A percentile compares a stretch with the other conserved stretches of the same genome.
Conservation (phyloP, 1,140 invertebrate genomes). For the Cherax destructor region DNA sequence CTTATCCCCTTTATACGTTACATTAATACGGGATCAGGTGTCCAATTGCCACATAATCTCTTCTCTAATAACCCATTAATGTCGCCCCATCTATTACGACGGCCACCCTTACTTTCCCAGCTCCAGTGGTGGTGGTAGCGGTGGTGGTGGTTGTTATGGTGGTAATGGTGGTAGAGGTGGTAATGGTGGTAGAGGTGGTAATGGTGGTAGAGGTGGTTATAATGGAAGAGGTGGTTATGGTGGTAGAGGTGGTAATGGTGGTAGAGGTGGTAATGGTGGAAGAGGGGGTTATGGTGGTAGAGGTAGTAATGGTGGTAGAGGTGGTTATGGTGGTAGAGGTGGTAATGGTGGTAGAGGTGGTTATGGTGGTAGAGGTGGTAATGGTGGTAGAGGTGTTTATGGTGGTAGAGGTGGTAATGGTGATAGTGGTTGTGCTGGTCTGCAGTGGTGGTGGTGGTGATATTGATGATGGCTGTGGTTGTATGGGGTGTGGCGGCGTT, state of each 20-base stretch:
- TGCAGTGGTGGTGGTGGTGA: too few relatives aligned
- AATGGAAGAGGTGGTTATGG: background rate
- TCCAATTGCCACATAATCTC: conserved; percentile 47
- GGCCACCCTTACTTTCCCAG: background rate
- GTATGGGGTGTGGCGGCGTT: background rate
- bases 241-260: background rate
- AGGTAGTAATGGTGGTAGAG: background rate
- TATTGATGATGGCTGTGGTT: background rate
- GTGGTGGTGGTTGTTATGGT: background rate
- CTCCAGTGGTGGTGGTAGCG: background rate
- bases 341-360: background rate
- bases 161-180: background rate
- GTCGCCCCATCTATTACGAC: conserved; percentile 36
- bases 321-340: background rate
- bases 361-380: background rate
- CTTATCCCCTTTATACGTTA: conserved; percentile 46
- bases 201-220: background rate
- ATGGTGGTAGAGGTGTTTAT: background rate
- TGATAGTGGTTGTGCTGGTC: too few relatives aligned
- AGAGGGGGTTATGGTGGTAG: background rate
- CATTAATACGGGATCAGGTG: conserved; percentile 52
- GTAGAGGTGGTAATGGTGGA: background rate
- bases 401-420: background rate
- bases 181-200: background rate
- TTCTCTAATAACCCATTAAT: conserved; percentile 53